Evolutionary conservation across 2,888 invertebrate species (phyloP).

Genomic region (Terebella lapidaria): DNA sequence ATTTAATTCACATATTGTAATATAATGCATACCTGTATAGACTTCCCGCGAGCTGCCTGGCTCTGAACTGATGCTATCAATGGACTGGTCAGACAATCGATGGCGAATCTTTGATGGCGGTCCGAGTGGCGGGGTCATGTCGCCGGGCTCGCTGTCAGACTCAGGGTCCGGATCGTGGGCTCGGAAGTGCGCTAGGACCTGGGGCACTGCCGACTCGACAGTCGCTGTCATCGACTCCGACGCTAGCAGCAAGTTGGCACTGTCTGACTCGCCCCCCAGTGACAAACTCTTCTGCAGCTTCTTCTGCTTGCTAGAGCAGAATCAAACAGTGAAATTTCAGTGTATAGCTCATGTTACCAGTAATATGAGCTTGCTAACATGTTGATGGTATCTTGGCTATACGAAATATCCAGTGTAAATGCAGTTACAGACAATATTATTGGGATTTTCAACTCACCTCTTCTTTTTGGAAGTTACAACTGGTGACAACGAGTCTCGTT

Average conservation of each 20-base stretch:
- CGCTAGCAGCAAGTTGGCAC: background rate
- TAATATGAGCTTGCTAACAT: no score
- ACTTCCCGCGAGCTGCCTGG: no score
- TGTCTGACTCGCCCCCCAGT: background rate
- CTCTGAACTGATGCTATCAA: background rate
- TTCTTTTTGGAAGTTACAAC: no score
- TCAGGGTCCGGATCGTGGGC: background rate
- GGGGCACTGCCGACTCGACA: background rate
- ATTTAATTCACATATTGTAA: background rate
- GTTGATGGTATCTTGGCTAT: no score
- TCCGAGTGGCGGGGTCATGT: background rate
- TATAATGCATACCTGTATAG: background rate
- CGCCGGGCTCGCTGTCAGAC: background rate
- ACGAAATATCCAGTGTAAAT: no score
- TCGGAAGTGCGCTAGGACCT: background rate
- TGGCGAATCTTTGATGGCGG: background rate
- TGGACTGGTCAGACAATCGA: background rate
- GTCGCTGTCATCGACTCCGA: background rate
- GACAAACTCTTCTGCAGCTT: background rate
- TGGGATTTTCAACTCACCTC: no score
- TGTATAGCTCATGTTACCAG: no score
- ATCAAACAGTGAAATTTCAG: no score
- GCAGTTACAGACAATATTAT: no score
- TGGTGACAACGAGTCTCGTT: no score
- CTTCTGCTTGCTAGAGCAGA: background rate